phyloP scores from a whole-genome alignment of 2,113 vertebrate genomes.

The Corapipo altera region DNA sequence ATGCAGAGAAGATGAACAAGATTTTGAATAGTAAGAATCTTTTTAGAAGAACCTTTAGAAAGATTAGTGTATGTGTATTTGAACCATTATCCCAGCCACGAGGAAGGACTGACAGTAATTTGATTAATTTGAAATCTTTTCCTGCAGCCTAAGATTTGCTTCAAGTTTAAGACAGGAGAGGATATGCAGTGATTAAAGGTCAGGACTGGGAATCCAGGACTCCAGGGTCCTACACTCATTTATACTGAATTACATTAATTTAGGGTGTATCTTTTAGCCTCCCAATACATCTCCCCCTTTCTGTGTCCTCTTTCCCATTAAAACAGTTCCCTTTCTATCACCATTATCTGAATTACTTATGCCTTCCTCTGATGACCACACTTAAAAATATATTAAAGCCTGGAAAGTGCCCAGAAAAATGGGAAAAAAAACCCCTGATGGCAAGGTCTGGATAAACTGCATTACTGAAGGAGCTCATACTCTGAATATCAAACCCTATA shows the following conservation, averaged over 20 bases:
- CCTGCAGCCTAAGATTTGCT: background rate
- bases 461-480: background rate
- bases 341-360: background rate
- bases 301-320: background rate
- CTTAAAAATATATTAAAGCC: background rate
- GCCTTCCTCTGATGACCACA: background rate
- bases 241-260: background rate
- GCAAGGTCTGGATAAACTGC: background rate
- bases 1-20: background rate
- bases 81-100: background rate
- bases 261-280: background rate
- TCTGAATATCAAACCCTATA: background rate
- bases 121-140: slow-evolving; percentile 1
- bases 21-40: background rate
- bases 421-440: background rate
- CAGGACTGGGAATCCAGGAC: background rate
- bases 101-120: background rate
- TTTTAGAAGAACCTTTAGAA: background rate
- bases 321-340: background rate
- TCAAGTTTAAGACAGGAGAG: background rate
- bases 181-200: background rate
- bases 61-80: background rate
- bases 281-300: background rate
- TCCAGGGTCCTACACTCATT: background rate
- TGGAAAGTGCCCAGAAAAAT: background rate